Evolutionary conservation across 2,888 invertebrate species (phyloP).

Genomic region (Halocaridina rubra): DNA sequence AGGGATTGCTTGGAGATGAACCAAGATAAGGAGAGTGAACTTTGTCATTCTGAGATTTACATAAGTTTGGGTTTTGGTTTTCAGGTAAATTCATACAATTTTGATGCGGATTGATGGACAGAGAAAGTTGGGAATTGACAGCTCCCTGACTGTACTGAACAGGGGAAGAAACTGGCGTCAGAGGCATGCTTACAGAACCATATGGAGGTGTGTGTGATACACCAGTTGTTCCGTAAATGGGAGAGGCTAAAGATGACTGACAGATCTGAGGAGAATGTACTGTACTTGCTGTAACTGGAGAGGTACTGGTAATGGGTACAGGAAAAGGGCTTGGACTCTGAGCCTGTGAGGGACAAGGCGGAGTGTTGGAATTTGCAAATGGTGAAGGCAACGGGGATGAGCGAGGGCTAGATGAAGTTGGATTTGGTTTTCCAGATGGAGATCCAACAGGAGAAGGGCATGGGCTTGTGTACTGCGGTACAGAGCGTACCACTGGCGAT

Average conservation of each 20-base stretch:
- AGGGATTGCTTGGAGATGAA: constrained; percentile 43
- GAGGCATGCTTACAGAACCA: constrained; percentile 41
- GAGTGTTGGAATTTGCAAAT: constrained; percentile 36
- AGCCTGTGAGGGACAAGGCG: constrained; percentile 34
- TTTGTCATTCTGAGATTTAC: constrained; percentile 42
- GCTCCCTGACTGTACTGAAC: constrained; percentile 27
- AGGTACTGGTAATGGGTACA: constrained; percentile 28
- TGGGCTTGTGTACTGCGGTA: constrained; percentile 45
- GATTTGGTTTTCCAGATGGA: constrained; percentile 45
- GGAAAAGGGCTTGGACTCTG: constrained; percentile 38
- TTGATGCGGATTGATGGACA: constrained; percentile 32
- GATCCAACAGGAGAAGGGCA: constrained; percentile 58
- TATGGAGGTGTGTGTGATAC: constrained; percentile 26
- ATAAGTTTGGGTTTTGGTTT: constrained; percentile 33
- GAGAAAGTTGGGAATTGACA: constrained; percentile 36
- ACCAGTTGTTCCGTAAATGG: constrained; percentile 22
- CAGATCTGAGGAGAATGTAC: constrained; percentile 51
- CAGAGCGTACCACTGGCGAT: constrained; percentile 45
- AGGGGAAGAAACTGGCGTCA: constrained; percentile 51
- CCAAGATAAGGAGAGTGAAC: constrained; percentile 27
- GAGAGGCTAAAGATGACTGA: constrained; percentile 48
- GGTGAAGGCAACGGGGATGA: constrained; percentile 47
- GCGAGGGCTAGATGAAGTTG: constrained; percentile 34
- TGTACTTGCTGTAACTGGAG: constrained; percentile 18
- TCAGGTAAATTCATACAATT: constrained; percentile 46